Conservation (phyloP, 2,113 vertebrate species). For the Casuarius casuarius region DNA sequence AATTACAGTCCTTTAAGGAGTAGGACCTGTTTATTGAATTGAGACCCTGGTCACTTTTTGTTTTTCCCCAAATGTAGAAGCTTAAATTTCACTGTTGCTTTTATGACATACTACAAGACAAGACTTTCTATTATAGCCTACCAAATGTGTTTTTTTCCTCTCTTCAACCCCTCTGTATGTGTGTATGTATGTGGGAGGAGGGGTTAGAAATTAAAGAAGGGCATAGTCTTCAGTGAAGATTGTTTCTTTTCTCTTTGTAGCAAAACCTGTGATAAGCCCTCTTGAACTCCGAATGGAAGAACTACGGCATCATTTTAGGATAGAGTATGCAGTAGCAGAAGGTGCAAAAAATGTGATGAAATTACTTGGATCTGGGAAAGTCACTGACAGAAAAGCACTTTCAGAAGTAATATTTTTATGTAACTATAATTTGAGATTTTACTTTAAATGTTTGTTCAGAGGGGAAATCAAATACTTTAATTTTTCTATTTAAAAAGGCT, state of each 20-base stretch:
- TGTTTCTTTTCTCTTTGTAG: conserved; percentile 72
- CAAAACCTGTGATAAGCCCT: conserved; percentile 97
- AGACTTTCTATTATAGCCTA: background rate
- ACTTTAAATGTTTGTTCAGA: conserved; percentile 26
- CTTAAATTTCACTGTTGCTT: background rate
- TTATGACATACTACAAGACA: background rate
- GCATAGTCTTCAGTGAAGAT: conserved; percentile 18
- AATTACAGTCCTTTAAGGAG: background rate
- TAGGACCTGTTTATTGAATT: background rate
- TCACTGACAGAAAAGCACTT: conserved; percentile 96
- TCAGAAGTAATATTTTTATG: conserved; percentile 86
- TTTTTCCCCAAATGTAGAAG: background rate
- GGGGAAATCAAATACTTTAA: background rate
- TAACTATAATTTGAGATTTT: conserved; percentile 29
- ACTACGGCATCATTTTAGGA: conserved; percentile 95
- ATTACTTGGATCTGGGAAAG: conserved; percentile 94
- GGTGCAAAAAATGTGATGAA: conserved; percentile 99
- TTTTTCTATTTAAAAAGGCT: conserved; percentile 76
- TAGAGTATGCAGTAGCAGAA: conserved; percentile 97
- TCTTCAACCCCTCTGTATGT: background rate
- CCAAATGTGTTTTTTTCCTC: background rate
- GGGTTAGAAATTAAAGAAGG: background rate
- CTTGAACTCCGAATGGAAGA: conserved; percentile 98
- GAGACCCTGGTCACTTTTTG: background rate
- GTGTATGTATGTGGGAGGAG: background rate